A percentile compares a stretch with the other conserved stretches of the same genome.
Conservation (phyloP, 2,797 vertebrate genomes). For the Mormyrops boulengeri region DNA sequence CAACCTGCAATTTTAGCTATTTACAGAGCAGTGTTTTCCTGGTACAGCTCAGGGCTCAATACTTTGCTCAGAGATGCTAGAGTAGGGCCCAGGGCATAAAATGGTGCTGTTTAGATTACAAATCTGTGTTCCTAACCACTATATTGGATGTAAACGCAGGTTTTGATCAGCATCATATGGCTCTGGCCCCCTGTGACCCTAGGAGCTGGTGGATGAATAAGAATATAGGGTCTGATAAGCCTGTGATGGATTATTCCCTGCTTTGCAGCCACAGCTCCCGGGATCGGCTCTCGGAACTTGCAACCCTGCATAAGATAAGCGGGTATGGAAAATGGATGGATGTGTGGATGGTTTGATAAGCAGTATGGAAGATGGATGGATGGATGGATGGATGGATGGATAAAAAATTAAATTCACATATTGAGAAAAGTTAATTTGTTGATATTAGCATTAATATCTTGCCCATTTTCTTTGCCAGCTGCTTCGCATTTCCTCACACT, state of each 20-base stretch:
- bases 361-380: not conserved
- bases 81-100: not conserved
- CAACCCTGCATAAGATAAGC: not conserved
- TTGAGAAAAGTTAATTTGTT: conserved; percentile 11
- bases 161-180: not conserved
- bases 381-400: not conserved
- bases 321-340: not conserved
- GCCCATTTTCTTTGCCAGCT: not conserved
- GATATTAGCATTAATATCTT: not conserved
- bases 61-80: not conserved
- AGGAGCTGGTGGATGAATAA: not conserved
- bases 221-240: not conserved
- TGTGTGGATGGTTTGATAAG: not conserved
- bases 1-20: not conserved
- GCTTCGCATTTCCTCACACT: conserved; percentile 23
- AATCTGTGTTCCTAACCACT: not conserved
- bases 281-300: not conserved
- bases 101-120: not conserved
- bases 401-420: not conserved
- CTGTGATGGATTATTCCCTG: not conserved
- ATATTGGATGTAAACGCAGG: not conserved
- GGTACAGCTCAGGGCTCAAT: not conserved
- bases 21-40: not conserved
- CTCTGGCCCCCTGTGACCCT: not conserved
- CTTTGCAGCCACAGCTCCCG: not conserved